These are phyloP conservation scores for Sinotaia quadrata DNA, from an alignment of 2,888 invertebrate genomes.

Conservation along the genomic window DNA sequence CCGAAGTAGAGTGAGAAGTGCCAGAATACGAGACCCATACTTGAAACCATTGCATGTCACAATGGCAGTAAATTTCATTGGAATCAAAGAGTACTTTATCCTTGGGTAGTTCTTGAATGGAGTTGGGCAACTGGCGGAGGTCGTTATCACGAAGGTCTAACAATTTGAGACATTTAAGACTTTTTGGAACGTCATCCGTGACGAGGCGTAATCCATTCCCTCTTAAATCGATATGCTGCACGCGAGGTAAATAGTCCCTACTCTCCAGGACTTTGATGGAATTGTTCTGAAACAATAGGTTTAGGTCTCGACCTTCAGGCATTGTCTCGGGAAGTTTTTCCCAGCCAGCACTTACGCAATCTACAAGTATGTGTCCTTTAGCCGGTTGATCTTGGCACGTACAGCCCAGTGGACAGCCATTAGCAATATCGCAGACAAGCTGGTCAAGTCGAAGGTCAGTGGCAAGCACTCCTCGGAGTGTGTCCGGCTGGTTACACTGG, in stretches of 20 bases:
- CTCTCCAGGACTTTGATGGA: not conserved
- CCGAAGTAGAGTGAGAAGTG: not conserved
- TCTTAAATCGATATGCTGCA: not conserved
- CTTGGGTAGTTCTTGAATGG: not conserved
- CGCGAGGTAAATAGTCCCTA: not conserved
- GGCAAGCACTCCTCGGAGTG: not conserved
- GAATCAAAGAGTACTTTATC: not conserved
- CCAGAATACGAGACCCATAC: not conserved
- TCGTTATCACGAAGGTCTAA: conserved; percentile 13
- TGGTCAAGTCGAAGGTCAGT: not conserved
- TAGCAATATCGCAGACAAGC: not conserved
- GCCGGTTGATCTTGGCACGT: not conserved
- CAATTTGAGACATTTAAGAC: not conserved
- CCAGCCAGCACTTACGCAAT: not conserved
- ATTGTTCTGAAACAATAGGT: not conserved
- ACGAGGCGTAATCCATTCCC: not conserved
- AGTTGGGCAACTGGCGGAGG: conserved; percentile 5
- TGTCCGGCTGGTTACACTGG: not conserved
- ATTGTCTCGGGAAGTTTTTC: not conserved
- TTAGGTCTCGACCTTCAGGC: not conserved
- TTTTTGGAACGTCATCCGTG: not conserved
- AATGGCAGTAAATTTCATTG: conserved; percentile 5
- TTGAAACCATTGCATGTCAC: conserved; percentile 12
- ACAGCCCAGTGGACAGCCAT: not conserved
- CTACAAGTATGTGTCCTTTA: not conserved